Base-by-base conservation (phyloP, 2,888 invertebrate species). In the Bombylius major region DNA sequence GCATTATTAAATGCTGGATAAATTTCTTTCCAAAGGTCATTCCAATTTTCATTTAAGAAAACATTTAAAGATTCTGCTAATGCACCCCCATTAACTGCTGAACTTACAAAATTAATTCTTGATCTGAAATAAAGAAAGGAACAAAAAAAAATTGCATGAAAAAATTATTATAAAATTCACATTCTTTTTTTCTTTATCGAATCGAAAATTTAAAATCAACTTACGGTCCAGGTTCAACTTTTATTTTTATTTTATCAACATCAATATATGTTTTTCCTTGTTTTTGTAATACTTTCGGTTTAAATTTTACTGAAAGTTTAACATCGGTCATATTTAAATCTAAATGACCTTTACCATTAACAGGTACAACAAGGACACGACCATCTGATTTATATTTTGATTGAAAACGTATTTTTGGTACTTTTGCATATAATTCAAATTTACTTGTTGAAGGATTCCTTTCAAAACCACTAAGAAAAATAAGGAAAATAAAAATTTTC, bases 361-460 rank as follows among this genome's bases (percentile, higher is more conserved):
- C 65, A 13, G 68, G 67, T n/a, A 69, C 59, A 32, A 69, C 57
- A 32, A 69, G 59, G 11, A 70, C 62, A 49, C 62, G 64, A 36
- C 70, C 70, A 45, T 63, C 58, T 23, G 66, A 62, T 5, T 55
- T 63, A 58, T 70, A 70, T 3, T 47, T 36, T 9, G 60, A 59
- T 7, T 44, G 8, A 5, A 62, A 31, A 34, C n/a, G 12, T 31
- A 59, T 48, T 32, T 14, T 33, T n/a, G 53, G 56, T 33, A 51
- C 42, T 12, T 32, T 39, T 8, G 45, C 50, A 44, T 51, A 32
- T 3, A 60, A 33, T 45, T 60, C 58, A 36, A 57, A 58, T 52
- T 58, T 58, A 8, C 55, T 50, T 50, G 33, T 53, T 3, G n/a
- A 32, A 34, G 51, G 47, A 56, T 60, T 54, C 42, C 56, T 51